These are phyloP conservation scores for Diplazon laetatorius DNA, from an alignment of 2,888 invertebrate genomes.

Conservation along the genomic window DNA sequence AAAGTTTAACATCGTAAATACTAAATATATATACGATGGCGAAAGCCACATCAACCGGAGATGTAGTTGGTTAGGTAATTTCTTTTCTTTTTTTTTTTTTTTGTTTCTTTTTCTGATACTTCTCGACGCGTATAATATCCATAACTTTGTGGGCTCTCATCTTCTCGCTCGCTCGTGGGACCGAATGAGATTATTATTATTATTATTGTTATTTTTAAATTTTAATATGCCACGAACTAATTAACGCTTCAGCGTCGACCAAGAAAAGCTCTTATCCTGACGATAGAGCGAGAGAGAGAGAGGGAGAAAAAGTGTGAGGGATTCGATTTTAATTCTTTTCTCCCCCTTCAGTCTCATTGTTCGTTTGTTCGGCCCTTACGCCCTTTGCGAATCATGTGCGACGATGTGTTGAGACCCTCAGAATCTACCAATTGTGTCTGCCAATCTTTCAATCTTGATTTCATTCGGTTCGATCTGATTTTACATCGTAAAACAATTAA, in stretches of 20 bases:
- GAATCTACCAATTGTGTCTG: background rate
- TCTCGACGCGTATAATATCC: conserved; percentile 26
- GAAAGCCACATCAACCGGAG: conserved; percentile 16
- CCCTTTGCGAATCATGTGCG: conserved; percentile 50
- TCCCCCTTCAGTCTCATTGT: too few species aligned
- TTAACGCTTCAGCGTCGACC: conserved; percentile 67
- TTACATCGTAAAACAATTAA: conserved; percentile 56
- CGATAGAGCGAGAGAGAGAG: too few species aligned
- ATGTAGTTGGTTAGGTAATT: conserved; percentile 73
- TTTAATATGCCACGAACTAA: conserved; percentile 70
- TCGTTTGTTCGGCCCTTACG: conserved; percentile 54
- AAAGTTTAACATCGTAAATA: conserved; percentile 65
- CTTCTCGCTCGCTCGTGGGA: conserved; percentile 18
- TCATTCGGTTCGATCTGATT: too few species aligned
- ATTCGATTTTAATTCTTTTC: too few species aligned
- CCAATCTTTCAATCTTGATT: background rate
- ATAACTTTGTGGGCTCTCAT: conserved; percentile 55
- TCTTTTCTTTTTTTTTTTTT: too few species aligned
- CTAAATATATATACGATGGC: conserved; percentile 59
- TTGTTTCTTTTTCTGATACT: conserved; percentile 77
- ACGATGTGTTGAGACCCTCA: conserved; percentile 9
- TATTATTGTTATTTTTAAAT: conserved; percentile 38
- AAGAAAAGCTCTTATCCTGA: conserved; percentile 65
- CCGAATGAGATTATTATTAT: background rate
- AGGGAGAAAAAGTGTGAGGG: too few species aligned